Percentiles rank a stretch among this genome's conserved stretches.
Conservation (phyloP, 2,113 vertebrate species). For the Cacatua alba region DNA sequence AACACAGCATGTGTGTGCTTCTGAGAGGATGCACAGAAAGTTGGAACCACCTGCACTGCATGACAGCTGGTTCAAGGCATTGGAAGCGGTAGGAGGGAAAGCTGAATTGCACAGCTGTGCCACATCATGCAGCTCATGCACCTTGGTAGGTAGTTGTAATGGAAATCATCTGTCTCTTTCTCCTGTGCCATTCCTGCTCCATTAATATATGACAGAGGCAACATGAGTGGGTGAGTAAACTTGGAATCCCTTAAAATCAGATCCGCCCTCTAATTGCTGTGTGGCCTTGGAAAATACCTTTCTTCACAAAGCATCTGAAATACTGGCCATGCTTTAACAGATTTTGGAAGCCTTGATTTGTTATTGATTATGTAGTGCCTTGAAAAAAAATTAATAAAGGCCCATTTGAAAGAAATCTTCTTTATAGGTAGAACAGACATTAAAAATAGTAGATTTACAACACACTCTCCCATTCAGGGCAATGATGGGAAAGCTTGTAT, state of each 20-base stretch:
- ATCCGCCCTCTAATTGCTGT: fast-evolving
- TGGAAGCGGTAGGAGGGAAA: not conserved
- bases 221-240: not conserved
- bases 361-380: not conserved
- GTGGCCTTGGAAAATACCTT: not conserved
- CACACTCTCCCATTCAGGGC: not conserved
- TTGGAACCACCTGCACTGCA: not conserved
- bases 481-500: not conserved
- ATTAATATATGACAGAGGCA: not conserved
- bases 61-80: not conserved
- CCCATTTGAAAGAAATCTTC: not conserved
- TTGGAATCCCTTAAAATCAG: not conserved
- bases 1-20: not conserved
- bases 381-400: not conserved
- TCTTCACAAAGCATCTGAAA: not conserved
- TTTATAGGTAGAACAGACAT: not conserved
- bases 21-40: not conserved
- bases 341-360: not conserved
- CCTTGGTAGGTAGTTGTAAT: not conserved
- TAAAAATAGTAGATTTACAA: not conserved
- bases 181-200: not conserved
- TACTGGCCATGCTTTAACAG: not conserved
- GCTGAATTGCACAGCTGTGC: not conserved
- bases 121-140: not conserved
- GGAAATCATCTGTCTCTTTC: not conserved